Evolutionary conservation across 2,113 vertebrate genomes (phyloP).

Genomic region (Corythaixoides concolor): DNA sequence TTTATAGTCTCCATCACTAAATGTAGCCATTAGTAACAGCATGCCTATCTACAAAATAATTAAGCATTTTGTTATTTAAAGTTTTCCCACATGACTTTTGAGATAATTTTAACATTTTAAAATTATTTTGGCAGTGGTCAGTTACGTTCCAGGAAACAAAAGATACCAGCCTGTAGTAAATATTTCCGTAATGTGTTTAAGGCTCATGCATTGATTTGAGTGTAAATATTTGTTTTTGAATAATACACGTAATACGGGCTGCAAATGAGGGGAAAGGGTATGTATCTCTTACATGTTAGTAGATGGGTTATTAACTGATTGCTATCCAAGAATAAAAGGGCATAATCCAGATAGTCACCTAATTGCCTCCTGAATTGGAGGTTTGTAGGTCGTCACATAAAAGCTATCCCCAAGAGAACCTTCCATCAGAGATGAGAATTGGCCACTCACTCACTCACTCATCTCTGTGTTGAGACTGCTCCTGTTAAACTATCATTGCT

Average conservation of each 20-base stretch:
- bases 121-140: neutral
- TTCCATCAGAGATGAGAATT: neutral
- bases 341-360: neutral
- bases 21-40: constrained; percentile 40
- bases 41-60: neutral
- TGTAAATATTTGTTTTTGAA: neutral
- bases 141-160: neutral
- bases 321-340: neutral
- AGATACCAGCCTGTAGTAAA: neutral
- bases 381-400: neutral
- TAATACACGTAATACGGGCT: neutral
- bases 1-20: constrained; percentile 48
- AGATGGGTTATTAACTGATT: neutral
- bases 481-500: neutral
- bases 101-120: neutral
- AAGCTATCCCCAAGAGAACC: neutral
- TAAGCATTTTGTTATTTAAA: constrained; percentile 29
- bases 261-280: neutral
- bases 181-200: neutral
- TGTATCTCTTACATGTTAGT: neutral
- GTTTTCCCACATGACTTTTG: neutral
- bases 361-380: neutral
- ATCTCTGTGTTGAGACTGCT: neutral
- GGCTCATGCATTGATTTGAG: neutral
- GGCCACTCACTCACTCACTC: neutral